Evolutionary conservation across 2,888 invertebrate species (phyloP).

Genomic region (Aporophyla lueneburgensis): DNA sequence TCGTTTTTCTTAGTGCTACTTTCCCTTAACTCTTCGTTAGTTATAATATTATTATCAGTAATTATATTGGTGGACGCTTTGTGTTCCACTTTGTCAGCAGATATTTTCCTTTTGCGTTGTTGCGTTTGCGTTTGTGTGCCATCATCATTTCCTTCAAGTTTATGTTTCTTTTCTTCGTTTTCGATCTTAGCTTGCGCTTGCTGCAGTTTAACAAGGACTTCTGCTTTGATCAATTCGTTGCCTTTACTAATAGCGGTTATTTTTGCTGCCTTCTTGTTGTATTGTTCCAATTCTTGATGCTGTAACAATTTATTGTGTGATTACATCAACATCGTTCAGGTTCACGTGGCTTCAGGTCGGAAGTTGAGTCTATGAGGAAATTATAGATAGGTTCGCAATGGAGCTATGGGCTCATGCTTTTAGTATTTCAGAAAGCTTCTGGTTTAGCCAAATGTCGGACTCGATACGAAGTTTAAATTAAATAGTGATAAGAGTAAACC

Average conservation of each 20-base stretch:
- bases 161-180: constrained; percentile 62
- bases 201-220: constrained; percentile 78
- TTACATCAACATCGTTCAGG: neutral
- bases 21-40: constrained; percentile 60
- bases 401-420: neutral
- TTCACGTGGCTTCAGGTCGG: neutral
- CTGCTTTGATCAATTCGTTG: constrained; percentile 79
- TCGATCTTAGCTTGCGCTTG: constrained; percentile 72
- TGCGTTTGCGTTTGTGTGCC: constrained; percentile 60
- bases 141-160: constrained; percentile 38
- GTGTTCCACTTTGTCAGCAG: constrained; percentile 65
- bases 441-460: neutral
- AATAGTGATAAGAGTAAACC: neutral
- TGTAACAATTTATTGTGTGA: constrained; percentile 68
- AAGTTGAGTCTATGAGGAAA: neutral
- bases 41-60: constrained; percentile 45
- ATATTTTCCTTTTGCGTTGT: constrained; percentile 76
- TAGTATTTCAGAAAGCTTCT: neutral
- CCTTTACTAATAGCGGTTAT: constrained; percentile 79
- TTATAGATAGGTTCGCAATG: neutral
- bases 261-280: constrained; percentile 82
- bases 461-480: neutral
- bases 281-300: constrained; percentile 81
- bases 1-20: constrained; percentile 62
- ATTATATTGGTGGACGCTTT: constrained; percentile 58